phyloP scores from a whole-genome alignment of 2,888 invertebrate genomes.

The Tachina lurida region DNA sequence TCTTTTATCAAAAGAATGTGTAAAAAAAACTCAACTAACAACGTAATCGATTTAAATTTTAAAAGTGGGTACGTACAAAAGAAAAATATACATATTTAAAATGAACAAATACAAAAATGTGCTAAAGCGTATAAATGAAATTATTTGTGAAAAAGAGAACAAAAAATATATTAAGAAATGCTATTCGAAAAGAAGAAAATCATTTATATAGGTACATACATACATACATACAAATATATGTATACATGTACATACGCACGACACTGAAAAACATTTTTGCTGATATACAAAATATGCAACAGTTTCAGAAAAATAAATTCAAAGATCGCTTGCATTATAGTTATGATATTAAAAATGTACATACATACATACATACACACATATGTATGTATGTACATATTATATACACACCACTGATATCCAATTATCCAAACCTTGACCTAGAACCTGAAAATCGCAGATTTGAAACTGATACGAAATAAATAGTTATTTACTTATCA shows the following conservation, averaged over 20 bases:
- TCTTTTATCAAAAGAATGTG: slow-evolving; percentile 2
- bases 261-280: too few relatives aligned
- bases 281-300: slow-evolving; percentile 21
- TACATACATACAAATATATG: neutral
- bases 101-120: slow-evolving; percentile 44
- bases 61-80: neutral
- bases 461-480: too few relatives aligned
- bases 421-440: too few relatives aligned
- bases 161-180: neutral
- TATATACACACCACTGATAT: neutral
- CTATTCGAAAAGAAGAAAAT: neutral
- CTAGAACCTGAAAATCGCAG: too few relatives aligned
- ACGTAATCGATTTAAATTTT: slow-evolving; percentile 51
- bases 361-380: neutral
- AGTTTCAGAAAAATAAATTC: neutral
- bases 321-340: too few relatives aligned
- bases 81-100: slow-evolving; percentile 4
- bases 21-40: slow-evolving; percentile 19
- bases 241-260: neutral
- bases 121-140: slow-evolving; percentile 35
- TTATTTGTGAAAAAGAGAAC: slow-evolving; percentile 33
- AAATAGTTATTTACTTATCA: too few relatives aligned
- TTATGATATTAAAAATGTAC: neutral
- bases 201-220: neutral
- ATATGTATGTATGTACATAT: neutral